Evolutionary conservation across 2,797 vertebrate genomes (phyloP).

Genomic region (Microctenopoma lineatum): DNA sequence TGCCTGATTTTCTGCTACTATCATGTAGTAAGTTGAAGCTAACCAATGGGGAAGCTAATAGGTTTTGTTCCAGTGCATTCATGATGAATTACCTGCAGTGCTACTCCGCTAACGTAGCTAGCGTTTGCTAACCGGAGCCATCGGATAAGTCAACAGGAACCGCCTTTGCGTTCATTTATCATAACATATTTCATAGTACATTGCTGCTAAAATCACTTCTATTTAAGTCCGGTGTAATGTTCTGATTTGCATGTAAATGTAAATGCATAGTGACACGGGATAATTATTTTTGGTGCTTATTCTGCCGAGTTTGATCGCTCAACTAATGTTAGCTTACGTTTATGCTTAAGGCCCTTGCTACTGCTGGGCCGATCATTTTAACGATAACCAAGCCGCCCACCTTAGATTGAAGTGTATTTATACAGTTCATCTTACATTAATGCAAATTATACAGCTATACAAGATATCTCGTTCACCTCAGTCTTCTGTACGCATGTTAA

Average conservation of each 20-base stretch:
- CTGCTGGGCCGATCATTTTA: conserved; percentile 55
- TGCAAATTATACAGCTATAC: neutral
- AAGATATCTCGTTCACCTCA: too few relatives aligned
- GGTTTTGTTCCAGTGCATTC: conserved; percentile 40
- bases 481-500: neutral
- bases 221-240: neutral
- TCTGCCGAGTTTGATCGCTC: conserved; percentile 9
- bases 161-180: conserved; percentile 33
- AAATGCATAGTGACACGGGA: neutral
- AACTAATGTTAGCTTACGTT: conserved; percentile 29
- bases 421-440: neutral
- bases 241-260: neutral
- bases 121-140: conserved; percentile 60
- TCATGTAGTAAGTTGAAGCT: neutral
- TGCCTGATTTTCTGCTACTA: neutral
- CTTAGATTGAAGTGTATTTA: neutral
- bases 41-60: neutral
- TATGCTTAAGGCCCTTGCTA: conserved; percentile 59
- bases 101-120: conserved; percentile 57
- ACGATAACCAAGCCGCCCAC: conserved; percentile 28
- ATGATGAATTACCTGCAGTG: conserved; percentile 54
- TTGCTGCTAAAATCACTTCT: neutral
- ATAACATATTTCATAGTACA: neutral
- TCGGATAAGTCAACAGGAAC: conserved; percentile 43
- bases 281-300: neutral